Evolutionary conservation across 2,113 vertebrate species (phyloP), one percentile per base, ranked within the genome.

Genomic region (Laterallus jamaicensis): DNA sequence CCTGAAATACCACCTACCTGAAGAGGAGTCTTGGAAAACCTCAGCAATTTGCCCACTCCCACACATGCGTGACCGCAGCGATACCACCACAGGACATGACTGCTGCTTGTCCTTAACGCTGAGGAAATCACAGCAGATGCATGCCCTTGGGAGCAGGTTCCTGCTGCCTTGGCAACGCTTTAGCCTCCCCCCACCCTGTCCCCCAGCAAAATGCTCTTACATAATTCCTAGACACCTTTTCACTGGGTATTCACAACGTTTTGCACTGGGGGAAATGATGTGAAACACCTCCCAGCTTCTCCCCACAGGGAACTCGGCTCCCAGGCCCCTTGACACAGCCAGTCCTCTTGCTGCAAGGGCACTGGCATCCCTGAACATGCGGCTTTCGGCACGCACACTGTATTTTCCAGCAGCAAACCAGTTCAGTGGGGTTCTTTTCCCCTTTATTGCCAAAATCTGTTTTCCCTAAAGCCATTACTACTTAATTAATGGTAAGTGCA

Each of bases 351-450:
- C 58, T 54, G 20, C 0, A 2, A n/a, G 17, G n/a, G 10, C 22
- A 44, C 15, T 11, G 19, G 6, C 2, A 2, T 66, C 44, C 44
- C 39, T 1, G 1, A 44, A 49, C n/a, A 66, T 14, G 5, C 4
- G 7, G 29, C 50, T 79, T 49, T 69, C n/a, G 58, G 31, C 8
- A 63, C 35, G 16, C 15, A 7, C 0, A 2, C 3, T 37, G 0
- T 32, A 54, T 86, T 85, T 6, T 39, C 56, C 32, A 40, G 35
- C 50, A 39, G 40, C 35, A 47, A 47, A 19, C 44, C 18, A 47
- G 18, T 18, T 47, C 44, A 18, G 44, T 47, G 44, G 40, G 40
- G 40, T 42, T 42, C 11, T 42, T 47, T 47, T 18, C 44, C 44
- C 44, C 15, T n/a, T 62, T 58, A 74, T 20, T 1, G 1, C 29